phyloP scores from a whole-genome alignment of 2,888 invertebrate species.

The Eupithecia subumbrata region DNA sequence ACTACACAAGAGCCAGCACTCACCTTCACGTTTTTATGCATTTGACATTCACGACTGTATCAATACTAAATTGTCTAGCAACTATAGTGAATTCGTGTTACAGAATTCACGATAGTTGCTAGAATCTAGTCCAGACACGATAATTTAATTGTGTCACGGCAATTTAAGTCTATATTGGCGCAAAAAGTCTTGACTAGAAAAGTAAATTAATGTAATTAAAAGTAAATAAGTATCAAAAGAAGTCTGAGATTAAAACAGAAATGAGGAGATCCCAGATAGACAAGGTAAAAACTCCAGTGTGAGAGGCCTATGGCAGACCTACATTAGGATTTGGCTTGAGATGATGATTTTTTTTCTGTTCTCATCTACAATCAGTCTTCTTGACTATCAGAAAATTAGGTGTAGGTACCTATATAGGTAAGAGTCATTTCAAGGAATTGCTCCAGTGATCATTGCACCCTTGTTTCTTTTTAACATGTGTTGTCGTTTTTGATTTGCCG shows the following conservation, averaged over 20 bases:
- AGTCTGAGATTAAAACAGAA: not conserved
- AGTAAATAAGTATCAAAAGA: not conserved
- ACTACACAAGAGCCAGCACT: not conserved
- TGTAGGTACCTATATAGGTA: too few species aligned
- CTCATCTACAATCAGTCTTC: too few species aligned
- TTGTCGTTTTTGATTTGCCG: too few species aligned
- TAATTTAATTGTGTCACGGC: not conserved
- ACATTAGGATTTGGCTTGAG: too few species aligned
- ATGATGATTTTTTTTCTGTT: too few species aligned
- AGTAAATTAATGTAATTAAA: not conserved
- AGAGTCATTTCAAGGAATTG: too few species aligned
- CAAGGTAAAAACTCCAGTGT: not conserved
- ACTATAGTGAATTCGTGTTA: not conserved
- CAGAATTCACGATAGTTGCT: not conserved
- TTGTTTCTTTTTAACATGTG: too few species aligned
- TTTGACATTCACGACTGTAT: not conserved
- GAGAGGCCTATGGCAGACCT: too few species aligned
- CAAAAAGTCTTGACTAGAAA: not conserved
- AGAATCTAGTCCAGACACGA: not conserved
- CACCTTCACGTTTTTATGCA: not conserved
- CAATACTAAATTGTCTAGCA: not conserved
- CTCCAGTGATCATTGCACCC: too few species aligned
- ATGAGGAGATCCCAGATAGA: not conserved
- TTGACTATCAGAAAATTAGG: too few species aligned
- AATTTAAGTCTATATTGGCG: not conserved